Conservation (phyloP, 53 echinoderm and acorn worm genomes). For the Antedon mediterranea region DNA sequence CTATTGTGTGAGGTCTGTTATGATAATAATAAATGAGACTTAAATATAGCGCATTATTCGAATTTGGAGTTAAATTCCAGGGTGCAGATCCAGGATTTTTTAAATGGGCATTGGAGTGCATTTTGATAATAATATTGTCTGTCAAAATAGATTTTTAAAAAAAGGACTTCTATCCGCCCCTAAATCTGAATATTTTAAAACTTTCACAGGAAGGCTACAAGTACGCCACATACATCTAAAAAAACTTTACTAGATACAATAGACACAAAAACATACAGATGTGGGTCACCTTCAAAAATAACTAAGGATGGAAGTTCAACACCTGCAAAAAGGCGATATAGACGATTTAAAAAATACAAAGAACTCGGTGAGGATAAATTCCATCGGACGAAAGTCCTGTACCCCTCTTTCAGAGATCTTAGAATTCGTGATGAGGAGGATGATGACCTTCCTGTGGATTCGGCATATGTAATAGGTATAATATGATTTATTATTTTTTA, state of each 20-base stretch:
- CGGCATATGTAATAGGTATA: constrained; percentile 44
- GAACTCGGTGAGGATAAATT: constrained; percentile 41
- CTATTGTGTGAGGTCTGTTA: too few species aligned
- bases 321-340: constrained; percentile 13
- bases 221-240: neutral
- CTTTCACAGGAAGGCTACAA: neutral
- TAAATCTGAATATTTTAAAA: too few species aligned
- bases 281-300: neutral
- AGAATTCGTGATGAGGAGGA: constrained; percentile 37
- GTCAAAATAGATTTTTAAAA: too few species aligned
- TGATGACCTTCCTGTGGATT: constrained; percentile 31
- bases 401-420: constrained; percentile 82
- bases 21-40: too few species aligned
- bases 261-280: neutral
- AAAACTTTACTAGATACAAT: neutral
- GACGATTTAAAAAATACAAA: neutral
- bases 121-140: too few species aligned
- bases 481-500: neutral
- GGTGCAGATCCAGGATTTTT: too few species aligned
- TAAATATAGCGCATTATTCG: too few species aligned
- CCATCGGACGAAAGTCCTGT: constrained; percentile 60
- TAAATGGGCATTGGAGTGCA: too few species aligned
- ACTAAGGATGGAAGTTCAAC: constrained; percentile 2
- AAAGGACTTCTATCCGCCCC: too few species aligned
- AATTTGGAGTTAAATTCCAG: too few species aligned